Base-by-base conservation (phyloP, 1,140 invertebrate genomes). In the Sycophaga agraensis region DNA sequence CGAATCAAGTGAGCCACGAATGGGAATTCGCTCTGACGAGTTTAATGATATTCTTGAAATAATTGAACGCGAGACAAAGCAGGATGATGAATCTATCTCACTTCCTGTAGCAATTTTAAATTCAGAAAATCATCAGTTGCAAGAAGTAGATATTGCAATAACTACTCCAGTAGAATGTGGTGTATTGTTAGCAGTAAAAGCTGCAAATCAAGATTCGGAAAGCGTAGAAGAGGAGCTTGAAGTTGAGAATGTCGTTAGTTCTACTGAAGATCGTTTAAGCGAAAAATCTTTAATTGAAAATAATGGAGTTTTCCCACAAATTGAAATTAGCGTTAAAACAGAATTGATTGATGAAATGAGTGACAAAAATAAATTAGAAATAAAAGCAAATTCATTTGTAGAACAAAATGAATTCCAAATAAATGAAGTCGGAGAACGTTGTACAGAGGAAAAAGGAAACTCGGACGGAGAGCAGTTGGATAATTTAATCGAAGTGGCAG, bases 381-480 rank as follows among this genome's bases (percentile, higher is more conserved):
- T 22, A 19, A 40, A 53, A 48, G 42, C 58, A 21, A 50, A 53
- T 55, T 55, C 19, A 6, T 11, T 6, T 22, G n/a, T 7, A 8
- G 22, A 26, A 19, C 34, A 40, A 21, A 12, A 45, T 12, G 19
- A 49, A 5, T 21, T n/a, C 12, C 5, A 8, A 19, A n/a, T 40
- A 5, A 39, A 39, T 2, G 42, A 64, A 12, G 22, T 22, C 31
- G 45, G 62, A 39, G 65, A 68, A 54, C 14, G 50, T 12, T 43
- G 62, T 42, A 65, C 70, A 26, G 59, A 66, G 49, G 67, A 73
- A 37, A 51, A 61, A 37, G 34, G 21, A 51, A 74, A 70, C 56
- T 76, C 73, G 7, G 71, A 77, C 35, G 73, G 71, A 3, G 76
- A 76, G n/a, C 76, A 76, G 37, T n/a, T 74, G 28, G 74, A 78